Conservation (phyloP, 2,113 vertebrate genomes). For the Stigmatopora nigra region DNA sequence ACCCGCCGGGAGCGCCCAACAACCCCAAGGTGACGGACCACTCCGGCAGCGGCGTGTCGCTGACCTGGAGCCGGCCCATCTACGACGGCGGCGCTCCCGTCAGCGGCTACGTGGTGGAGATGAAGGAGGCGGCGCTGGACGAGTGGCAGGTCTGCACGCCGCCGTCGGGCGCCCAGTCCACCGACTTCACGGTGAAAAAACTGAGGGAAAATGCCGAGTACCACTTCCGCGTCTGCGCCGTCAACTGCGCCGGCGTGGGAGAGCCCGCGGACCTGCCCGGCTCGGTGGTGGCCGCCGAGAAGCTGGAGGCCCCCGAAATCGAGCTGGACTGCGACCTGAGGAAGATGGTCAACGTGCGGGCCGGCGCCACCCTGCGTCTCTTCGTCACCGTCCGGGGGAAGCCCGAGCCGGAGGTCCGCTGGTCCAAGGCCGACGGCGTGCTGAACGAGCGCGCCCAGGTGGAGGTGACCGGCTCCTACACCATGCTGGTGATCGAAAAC, state of each 20-base stretch:
- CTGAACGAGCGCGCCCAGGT: slow-evolving; percentile 87
- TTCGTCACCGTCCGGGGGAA: slow-evolving; percentile 95
- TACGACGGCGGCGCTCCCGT: slow-evolving; percentile 91
- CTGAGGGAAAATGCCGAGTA: slow-evolving; percentile 94
- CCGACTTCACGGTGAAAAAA: slow-evolving; percentile 83
- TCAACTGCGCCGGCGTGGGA: slow-evolving; percentile 92
- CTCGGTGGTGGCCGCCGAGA: slow-evolving; percentile 82
- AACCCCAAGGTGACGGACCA: slow-evolving; percentile 90
- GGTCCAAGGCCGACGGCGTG: slow-evolving; percentile 87
- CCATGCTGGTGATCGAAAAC: slow-evolving; percentile 94
- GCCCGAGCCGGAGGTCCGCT: slow-evolving; percentile 95
- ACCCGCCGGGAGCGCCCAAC: slow-evolving; percentile 89
- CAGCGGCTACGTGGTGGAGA: slow-evolving; percentile 86
- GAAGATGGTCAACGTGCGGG: slow-evolving; percentile 87
- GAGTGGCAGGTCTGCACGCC: slow-evolving; percentile 87
- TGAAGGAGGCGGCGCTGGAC: slow-evolving; percentile 80
- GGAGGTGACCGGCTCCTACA: slow-evolving; percentile 92
- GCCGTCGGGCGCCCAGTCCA: slow-evolving; percentile 78
- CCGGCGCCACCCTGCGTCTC: slow-evolving; percentile 82
- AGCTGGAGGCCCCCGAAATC: slow-evolving; percentile 89
- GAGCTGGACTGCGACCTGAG: slow-evolving; percentile 93
- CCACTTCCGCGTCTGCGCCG: slow-evolving; percentile 89
- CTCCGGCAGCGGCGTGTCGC: slow-evolving; percentile 85
- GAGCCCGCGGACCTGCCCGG: slow-evolving; percentile 83
- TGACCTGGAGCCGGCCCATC: slow-evolving; percentile 90